These are phyloP conservation scores for Melinopterus prodromus DNA, from an alignment of 2,888 invertebrate species.

Conservation along the genomic window DNA sequence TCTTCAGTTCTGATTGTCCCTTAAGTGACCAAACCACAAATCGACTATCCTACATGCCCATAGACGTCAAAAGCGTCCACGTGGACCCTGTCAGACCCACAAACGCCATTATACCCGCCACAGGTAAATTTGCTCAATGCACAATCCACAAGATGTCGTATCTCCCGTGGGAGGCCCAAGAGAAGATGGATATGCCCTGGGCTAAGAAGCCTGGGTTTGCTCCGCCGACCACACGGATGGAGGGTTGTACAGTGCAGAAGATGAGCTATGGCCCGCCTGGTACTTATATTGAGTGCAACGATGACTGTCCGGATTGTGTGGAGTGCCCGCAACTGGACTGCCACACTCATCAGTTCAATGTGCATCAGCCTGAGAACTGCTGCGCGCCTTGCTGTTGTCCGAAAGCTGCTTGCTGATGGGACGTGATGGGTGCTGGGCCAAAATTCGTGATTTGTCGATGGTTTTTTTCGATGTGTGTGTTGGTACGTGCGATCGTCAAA, in stretches of 20 bases:
- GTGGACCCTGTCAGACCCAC: conserved; percentile 52
- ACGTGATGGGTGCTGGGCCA: neutral
- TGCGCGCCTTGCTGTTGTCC: conserved; percentile 57
- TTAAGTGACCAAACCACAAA: conserved; percentile 66
- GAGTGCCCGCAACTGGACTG: conserved; percentile 53
- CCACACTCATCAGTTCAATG: conserved; percentile 43
- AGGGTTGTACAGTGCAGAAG: conserved; percentile 69
- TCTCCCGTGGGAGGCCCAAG: conserved; percentile 58
- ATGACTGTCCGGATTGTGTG: conserved; percentile 65
- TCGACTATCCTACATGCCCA: conserved; percentile 65
- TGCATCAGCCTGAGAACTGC: conserved; percentile 45
- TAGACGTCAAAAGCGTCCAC: conserved; percentile 54
- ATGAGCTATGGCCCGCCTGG: conserved; percentile 70
- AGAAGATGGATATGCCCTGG: conserved; percentile 60
- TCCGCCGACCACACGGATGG: conserved; percentile 59
- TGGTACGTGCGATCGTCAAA: neutral
- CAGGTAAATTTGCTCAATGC: conserved; percentile 54
- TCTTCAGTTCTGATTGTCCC: conserved; percentile 57
- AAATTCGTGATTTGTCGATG: neutral
- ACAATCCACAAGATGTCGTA: conserved; percentile 61
- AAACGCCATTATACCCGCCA: conserved; percentile 50
- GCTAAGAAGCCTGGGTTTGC: conserved; percentile 57
- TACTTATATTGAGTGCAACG: conserved; percentile 65
- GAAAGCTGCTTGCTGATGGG: conserved; percentile 54
- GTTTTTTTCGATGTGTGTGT: neutral